These are phyloP conservation scores for Zaprionus gabonicus DNA, from an alignment of 1,140 invertebrate genomes.

Conservation along the genomic window DNA sequence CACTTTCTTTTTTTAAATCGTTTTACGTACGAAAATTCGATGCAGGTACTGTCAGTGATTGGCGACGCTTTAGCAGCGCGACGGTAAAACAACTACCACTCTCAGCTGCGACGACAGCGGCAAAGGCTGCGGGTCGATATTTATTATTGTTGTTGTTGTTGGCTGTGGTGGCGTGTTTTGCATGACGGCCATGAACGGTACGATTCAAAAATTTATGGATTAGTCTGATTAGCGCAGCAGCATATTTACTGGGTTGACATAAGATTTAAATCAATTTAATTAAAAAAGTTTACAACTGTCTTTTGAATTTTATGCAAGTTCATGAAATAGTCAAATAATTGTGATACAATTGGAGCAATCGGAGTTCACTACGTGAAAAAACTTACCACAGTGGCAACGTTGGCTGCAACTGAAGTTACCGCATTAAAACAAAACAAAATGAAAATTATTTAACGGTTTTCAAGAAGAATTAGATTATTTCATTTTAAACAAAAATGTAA, in stretches of 20 bases:
- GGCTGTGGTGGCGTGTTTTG: constrained; percentile 1
- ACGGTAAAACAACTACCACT: constrained; percentile 49
- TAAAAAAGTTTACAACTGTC: background rate
- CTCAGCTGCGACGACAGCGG: constrained; percentile 28
- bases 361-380: no score
- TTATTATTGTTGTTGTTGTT: constrained; percentile 36
- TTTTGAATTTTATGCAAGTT: background rate
- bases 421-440: background rate
- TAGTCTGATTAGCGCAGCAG: background rate
- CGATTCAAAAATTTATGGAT: background rate
- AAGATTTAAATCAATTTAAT: background rate
- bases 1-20: constrained; percentile 43
- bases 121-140: constrained; percentile 41
- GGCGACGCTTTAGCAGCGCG: constrained; percentile 44
- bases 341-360: no score
- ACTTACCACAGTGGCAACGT: background rate
- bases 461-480: no score
- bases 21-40: constrained; percentile 51
- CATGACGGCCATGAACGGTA: constrained; percentile 5
- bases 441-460: no score
- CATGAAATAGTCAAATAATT: background rate
- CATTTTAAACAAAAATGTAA: no score
- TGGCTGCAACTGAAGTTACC: background rate
- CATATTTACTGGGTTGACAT: background rate
- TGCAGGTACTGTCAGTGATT: constrained; percentile 35